Evolutionary conservation across 2,113 vertebrate species (phyloP).

Genomic region (Ctenodactylus gundi): DNA sequence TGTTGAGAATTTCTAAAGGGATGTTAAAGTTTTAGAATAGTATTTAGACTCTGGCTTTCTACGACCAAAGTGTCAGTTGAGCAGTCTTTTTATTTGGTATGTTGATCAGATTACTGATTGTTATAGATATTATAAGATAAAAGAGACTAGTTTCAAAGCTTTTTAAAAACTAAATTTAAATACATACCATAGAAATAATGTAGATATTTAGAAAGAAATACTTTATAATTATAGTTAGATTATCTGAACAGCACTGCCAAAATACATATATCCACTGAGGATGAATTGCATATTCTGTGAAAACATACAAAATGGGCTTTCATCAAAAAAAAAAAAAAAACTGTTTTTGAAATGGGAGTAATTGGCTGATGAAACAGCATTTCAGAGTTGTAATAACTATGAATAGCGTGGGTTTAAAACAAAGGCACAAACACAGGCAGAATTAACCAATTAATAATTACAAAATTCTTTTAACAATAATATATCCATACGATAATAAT

Average conservation of each 20-base stretch:
- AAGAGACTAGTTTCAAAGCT: conserved; percentile 44
- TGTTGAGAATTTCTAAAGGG: conserved; percentile 50
- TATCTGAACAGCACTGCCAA: conserved; percentile 26
- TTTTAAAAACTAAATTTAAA: conserved; percentile 51
- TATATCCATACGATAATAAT: conserved; percentile 52
- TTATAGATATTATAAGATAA: conserved; percentile 35
- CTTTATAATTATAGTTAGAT: background rate
- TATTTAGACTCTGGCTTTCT: background rate
- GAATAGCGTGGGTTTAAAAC: conserved; percentile 65
- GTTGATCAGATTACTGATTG: conserved; percentile 45
- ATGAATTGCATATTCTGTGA: conserved; percentile 50
- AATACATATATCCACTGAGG: background rate
- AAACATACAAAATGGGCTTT: conserved; percentile 54
- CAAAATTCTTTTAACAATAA: conserved; percentile 60
- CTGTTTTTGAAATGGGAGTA: conserved; percentile 73
- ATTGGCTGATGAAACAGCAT: conserved; percentile 55
- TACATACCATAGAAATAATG: conserved; percentile 41
- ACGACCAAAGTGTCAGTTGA: conserved; percentile 7
- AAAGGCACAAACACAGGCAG: conserved; percentile 63
- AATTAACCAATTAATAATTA: conserved; percentile 75
- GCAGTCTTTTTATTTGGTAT: conserved; percentile 58
- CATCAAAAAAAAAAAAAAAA: conserved; percentile 15
- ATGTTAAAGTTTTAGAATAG: conserved; percentile 30
- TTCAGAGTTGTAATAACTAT: conserved; percentile 56
- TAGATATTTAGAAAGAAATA: conserved; percentile 32